Percentiles rank a stretch among this genome's conserved stretches.
Conservation (phyloP, 1,140 invertebrate genomes). For the Procambarus clarkii region DNA sequence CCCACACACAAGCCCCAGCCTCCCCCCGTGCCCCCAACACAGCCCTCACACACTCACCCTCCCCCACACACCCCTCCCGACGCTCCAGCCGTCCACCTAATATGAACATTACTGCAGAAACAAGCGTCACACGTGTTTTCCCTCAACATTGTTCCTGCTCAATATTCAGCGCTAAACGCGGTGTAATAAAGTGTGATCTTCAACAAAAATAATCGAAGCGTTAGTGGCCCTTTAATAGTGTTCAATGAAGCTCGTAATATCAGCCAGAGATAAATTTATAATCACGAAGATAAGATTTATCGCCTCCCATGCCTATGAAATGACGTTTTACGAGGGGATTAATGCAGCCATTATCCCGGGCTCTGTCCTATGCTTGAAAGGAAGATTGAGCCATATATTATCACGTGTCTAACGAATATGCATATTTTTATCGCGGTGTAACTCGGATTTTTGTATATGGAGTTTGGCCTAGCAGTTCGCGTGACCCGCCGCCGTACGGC, state of each 20-base stretch:
- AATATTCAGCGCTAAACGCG: too few relatives aligned
- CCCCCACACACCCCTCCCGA: background rate
- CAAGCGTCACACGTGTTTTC: too few relatives aligned
- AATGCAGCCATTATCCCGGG: background rate
- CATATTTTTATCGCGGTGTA: background rate
- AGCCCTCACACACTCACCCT: background rate
- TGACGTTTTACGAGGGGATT: slow-evolving; percentile 1
- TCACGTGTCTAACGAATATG: background rate
- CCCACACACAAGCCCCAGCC: too few relatives aligned
- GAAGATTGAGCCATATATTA: background rate
- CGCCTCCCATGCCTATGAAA: slow-evolving; percentile 4
- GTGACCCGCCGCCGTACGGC: too few relatives aligned
- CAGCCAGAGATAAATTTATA: slow-evolving; percentile 35
- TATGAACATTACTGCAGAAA: background rate
- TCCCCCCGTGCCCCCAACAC: too few relatives aligned
- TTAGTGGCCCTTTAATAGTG: background rate
- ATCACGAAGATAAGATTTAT: slow-evolving; percentile 16
- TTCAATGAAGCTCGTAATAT: slow-evolving; percentile 32
- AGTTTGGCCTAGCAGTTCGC: too few relatives aligned
- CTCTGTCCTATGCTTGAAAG: background rate
- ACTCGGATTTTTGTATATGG: too few relatives aligned
- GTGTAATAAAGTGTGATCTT: too few relatives aligned
- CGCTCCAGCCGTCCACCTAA: background rate
- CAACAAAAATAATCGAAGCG: background rate
- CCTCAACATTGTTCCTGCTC: too few relatives aligned